phyloP scores from a whole-genome alignment of 2,797 vertebrate species.

The Danio jaintianensis region DNA sequence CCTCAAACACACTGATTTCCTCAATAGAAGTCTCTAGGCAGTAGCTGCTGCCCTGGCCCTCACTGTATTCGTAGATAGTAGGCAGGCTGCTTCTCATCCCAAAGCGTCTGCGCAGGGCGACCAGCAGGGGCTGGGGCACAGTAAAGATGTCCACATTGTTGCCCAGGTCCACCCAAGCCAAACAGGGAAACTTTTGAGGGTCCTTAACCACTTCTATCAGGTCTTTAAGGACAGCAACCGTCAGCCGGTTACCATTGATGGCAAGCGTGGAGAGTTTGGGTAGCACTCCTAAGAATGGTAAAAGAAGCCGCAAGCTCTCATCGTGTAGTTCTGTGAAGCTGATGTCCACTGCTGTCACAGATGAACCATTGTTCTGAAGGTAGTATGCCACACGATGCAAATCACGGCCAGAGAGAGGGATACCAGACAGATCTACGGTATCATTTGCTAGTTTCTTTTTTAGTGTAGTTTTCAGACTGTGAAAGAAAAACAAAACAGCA shows the following conservation, averaged over 20 bases:
- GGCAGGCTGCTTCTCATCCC: constrained; percentile 87
- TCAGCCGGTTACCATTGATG: constrained; percentile 88
- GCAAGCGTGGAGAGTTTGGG: constrained; percentile 86
- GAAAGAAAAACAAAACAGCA: constrained; percentile 21
- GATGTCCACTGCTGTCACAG: constrained; percentile 86
- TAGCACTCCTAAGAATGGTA: constrained; percentile 82
- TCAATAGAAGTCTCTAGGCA: constrained; percentile 77
- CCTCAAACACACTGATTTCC: constrained; percentile 77
- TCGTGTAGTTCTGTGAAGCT: constrained; percentile 91
- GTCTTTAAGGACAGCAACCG: constrained; percentile 80
- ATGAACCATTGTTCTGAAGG: constrained; percentile 81
- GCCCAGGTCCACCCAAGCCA: constrained; percentile 91
- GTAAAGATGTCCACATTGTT: constrained; percentile 91
- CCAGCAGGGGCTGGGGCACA: constrained; percentile 88
- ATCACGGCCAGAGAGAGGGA: constrained; percentile 80
- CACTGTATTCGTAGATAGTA: constrained; percentile 85
- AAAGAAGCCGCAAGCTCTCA: constrained; percentile 78
- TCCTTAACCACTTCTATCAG: constrained; percentile 88
- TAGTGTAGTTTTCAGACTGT: constrained; percentile 86
- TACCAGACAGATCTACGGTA: constrained; percentile 85
- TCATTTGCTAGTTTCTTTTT: constrained; percentile 84
- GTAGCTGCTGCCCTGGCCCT: constrained; percentile 68
- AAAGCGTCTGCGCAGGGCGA: constrained; percentile 86
- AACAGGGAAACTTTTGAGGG: constrained; percentile 80
- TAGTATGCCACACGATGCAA: constrained; percentile 83